Percentiles rank a stretch among this genome's conserved stretches.
Evolutionary conservation across 1,140 invertebrate genomes (phyloP).

Genomic region (Aphelenchoides fujianensis): DNA sequence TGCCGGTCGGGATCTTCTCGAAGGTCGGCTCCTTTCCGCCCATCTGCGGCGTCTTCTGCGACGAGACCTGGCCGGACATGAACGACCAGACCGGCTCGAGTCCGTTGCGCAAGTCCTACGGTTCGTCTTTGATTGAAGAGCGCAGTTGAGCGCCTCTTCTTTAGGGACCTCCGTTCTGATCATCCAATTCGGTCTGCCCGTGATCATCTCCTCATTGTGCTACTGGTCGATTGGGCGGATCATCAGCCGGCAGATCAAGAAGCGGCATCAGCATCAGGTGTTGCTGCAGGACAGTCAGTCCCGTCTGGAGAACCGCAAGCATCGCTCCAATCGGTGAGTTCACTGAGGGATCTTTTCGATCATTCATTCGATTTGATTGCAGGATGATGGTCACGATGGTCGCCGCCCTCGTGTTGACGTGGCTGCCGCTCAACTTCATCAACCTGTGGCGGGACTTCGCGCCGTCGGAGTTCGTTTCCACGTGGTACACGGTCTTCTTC

Average conservation of each 20-base stretch:
- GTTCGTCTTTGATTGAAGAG: background rate
- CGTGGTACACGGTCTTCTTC: slow-evolving; percentile 63
- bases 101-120: slow-evolving; percentile 52
- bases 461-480: slow-evolving; percentile 23
- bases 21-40: slow-evolving; percentile 37
- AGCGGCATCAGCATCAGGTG: slow-evolving; percentile 53
- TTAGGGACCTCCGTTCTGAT: slow-evolving; percentile 47
- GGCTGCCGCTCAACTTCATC: slow-evolving; percentile 67
- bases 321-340: slow-evolving; percentile 49
- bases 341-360: no score
- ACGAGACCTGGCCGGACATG: slow-evolving; percentile 59
- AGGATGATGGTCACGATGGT: slow-evolving; percentile 57
- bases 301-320: slow-evolving; percentile 52
- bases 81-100: slow-evolving; percentile 35
- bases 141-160: background rate
- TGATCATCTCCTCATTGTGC: slow-evolving; percentile 56
- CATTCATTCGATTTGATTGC: background rate
- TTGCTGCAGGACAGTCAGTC: slow-evolving; percentile 55
- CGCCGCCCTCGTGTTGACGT: slow-evolving; percentile 61
- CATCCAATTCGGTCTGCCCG: slow-evolving; percentile 56
- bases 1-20: slow-evolving; percentile 59
- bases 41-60: slow-evolving; percentile 60
- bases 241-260: slow-evolving; percentile 49
- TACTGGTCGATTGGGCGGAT: slow-evolving; percentile 53
- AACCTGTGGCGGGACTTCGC: slow-evolving; percentile 63